Base-by-base conservation (phyloP, 2,888 invertebrate genomes). In the Drosophila anomalata region DNA sequence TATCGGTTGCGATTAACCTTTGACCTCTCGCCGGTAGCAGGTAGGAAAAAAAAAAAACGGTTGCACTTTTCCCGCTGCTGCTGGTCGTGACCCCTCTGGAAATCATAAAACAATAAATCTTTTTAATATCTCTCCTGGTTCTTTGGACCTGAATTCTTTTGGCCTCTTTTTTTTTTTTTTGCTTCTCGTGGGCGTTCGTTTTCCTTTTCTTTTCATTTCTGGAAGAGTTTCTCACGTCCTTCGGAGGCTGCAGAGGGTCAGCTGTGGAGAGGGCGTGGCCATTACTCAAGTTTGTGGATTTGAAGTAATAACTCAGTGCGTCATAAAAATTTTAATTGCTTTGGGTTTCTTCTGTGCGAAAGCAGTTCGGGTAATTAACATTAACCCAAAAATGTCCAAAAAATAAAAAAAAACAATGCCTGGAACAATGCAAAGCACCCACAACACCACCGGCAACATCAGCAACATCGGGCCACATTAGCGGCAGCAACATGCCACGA, bases 241-340 rank as follows among this genome's bases (percentile, higher is more conserved):
- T 84, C 36, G 7, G 42, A n/a, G 20, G 44, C 33, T 20, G 47
- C 4, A 29, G 58, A 39, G 31, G 46, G 48, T 55, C 56, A 51
- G 51, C 53, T 11, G 29, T 51, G 46, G 31, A 17, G 17, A 17
- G 55, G 81, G 78, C 67, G 78, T 70, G 69, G 79, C 73, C 79
- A 83, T 83, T 87, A 87, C 83, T 86, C 87, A 88, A 84, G 87
- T 83, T 87, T 86, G 88, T 84, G 87, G 87, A 88, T 88, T 84
- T 84, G 72, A 78, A 80, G 87, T 84, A 87, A 85, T 85, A 88
- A 88, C 85, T 85, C 85, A 88, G 85, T 77, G 87, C 81, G 88
- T 88, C 87, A 85, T 88, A 85, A 85, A 88, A 88, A 87, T 81
- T 88, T 85, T 85, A 85, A 85, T 88, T 85, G 87, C 87, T 88